Conservation (phyloP, 2,797 vertebrate genomes). For the Ptychadena robeensis region DNA sequence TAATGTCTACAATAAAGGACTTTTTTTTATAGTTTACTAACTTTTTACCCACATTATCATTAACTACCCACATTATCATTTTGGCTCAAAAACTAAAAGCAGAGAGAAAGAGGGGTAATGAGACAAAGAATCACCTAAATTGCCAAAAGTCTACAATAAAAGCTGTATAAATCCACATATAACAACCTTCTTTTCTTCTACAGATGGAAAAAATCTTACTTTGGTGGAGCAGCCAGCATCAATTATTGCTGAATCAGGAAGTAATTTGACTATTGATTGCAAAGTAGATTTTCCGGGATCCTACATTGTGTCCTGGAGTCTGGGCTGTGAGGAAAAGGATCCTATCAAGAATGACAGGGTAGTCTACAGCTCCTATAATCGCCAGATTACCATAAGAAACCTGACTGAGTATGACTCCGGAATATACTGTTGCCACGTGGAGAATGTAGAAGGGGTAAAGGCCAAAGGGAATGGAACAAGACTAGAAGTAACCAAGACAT, state of each 20-base stretch:
- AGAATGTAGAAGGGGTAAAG: neutral
- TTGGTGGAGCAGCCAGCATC: neutral
- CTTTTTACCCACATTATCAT: no score
- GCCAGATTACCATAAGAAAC: neutral
- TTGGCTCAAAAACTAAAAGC: no score
- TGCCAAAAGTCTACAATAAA: no score
- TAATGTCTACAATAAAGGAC: no score
- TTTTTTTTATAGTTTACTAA: no score
- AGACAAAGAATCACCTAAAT: no score
- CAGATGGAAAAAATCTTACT: neutral
- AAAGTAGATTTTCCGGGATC: neutral
- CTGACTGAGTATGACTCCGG: neutral
- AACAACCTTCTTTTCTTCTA: neutral
- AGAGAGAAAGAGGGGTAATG: no score
- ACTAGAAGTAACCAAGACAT: neutral
- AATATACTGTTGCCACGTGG: conserved; percentile 4
- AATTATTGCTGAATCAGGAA: neutral
- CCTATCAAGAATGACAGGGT: neutral
- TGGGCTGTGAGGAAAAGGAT: neutral
- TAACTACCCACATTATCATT: no score
- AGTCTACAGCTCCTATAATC: neutral
- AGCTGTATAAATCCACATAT: no score
- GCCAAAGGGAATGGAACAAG: neutral
- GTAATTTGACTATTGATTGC: neutral
- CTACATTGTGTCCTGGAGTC: neutral